These are phyloP conservation scores for Ophiodon elongatus DNA, from an alignment of 2,113 vertebrate species.

Conservation along the genomic window DNA sequence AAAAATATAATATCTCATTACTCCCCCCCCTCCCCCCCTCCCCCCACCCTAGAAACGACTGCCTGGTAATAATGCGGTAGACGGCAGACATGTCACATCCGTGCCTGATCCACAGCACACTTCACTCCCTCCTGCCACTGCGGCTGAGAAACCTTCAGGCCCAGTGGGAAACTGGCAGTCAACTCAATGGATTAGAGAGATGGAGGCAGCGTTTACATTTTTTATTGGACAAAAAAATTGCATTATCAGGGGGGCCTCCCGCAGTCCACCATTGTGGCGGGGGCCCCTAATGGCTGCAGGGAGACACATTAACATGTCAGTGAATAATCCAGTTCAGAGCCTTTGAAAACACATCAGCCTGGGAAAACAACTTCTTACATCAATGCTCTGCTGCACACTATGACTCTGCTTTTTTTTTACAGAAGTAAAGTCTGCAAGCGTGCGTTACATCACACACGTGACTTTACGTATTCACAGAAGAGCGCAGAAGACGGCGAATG, in stretches of 20 bases:
- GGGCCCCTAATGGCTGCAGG: conserved; percentile 29
- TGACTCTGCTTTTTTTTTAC: conserved; percentile 4
- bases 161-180: conserved; percentile 34
- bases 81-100: conserved; percentile 19
- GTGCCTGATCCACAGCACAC: conserved; percentile 16
- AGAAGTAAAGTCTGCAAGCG: not conserved
- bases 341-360: conserved; percentile 15
- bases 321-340: conserved; percentile 40
- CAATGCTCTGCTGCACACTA: not conserved
- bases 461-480: not conserved
- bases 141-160: conserved; percentile 23
- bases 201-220: conserved; percentile 4
- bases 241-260: conserved; percentile 40
- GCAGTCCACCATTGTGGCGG: conserved; percentile 28
- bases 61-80: not conserved
- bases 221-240: conserved; percentile 37
- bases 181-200: conserved; percentile 31
- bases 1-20: not conserved
- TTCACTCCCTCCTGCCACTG: not conserved
- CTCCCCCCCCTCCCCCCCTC: not conserved
- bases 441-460: not conserved
- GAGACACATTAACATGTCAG: conserved; percentile 48
- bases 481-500: not conserved
- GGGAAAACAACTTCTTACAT: conserved; percentile 40
- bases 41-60: not conserved